Percentiles rank a stretch among this genome's conserved stretches.
phyloP scores from a whole-genome alignment of 2,797 vertebrate species.

The Lateolabrax maculatus region DNA sequence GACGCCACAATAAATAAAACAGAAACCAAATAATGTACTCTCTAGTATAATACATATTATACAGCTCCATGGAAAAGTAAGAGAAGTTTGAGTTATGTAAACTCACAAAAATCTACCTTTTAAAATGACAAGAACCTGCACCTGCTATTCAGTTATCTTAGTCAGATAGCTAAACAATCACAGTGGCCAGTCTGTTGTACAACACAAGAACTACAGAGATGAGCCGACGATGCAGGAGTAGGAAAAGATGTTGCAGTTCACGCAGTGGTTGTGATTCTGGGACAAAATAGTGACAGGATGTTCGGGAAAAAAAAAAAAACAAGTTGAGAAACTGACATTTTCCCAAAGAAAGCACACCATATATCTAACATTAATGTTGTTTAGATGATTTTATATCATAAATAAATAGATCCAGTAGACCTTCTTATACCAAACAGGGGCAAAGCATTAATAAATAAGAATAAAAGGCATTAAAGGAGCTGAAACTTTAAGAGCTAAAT shows the following conservation, averaged over 20 bases:
- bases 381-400: constrained; percentile 53
- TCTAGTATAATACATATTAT: constrained; percentile 81
- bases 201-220: constrained; percentile 50
- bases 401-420: constrained; percentile 75
- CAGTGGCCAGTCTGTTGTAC: constrained; percentile 79
- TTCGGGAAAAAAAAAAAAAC: constrained; percentile 21
- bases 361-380: constrained; percentile 61
- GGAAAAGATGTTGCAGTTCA: constrained; percentile 31
- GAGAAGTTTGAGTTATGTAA: constrained; percentile 34
- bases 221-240: constrained; percentile 23
- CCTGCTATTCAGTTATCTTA: constrained; percentile 49
- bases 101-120: constrained; percentile 51
- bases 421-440: constrained; percentile 53
- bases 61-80: constrained; percentile 68
- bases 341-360: constrained; percentile 46
- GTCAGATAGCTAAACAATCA: constrained; percentile 68
- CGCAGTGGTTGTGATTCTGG: constrained; percentile 44
- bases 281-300: constrained; percentile 43
- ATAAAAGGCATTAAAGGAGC: constrained; percentile 55
- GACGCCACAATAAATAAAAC: constrained; percentile 87
- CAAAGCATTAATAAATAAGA: constrained; percentile 68
- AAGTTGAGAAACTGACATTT: constrained; percentile 21
- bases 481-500: constrained; percentile 52
- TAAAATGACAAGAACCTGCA: constrained; percentile 46
- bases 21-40: constrained; percentile 74